Evolutionary conservation across 2,888 invertebrate species (phyloP).

Genomic region (Halictus ligatus): DNA sequence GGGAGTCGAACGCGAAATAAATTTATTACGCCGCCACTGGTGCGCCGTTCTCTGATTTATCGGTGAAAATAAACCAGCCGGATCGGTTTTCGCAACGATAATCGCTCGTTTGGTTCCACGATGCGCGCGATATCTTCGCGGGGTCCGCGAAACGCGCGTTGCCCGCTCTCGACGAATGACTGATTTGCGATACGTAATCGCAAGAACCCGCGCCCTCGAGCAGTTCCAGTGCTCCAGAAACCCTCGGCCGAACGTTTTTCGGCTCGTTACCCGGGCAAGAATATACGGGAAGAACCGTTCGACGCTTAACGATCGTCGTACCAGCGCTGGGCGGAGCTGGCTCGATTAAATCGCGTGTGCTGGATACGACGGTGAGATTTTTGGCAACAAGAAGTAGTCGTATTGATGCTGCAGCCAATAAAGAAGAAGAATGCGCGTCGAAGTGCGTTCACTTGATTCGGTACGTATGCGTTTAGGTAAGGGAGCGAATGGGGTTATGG

Average conservation of each 20-base stretch:
- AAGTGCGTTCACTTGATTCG: neutral
- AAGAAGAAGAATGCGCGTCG: neutral
- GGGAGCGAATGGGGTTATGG: no score
- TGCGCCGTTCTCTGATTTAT: constrained; percentile 44
- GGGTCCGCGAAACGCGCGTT: constrained; percentile 16
- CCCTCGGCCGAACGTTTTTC: constrained; percentile 15
- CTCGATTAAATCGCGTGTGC: constrained; percentile 24
- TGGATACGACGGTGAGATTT: neutral
- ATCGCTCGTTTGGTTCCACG: constrained; percentile 41
- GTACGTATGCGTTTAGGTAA: neutral
- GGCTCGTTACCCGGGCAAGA: constrained; percentile 26
- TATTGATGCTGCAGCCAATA: neutral
- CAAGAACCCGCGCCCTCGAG: constrained; percentile 29
- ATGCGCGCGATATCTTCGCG: constrained; percentile 49
- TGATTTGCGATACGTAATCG: constrained; percentile 59
- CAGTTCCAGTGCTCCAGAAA: constrained; percentile 44
- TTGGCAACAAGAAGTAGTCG: neutral
- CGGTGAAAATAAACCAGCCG: constrained; percentile 36
- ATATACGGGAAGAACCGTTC: constrained; percentile 47
- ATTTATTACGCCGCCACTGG: constrained; percentile 40
- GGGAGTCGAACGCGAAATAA: constrained; percentile 31
- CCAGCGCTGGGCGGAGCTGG: neutral
- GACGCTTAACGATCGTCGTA: constrained; percentile 49
- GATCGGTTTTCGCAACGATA: constrained; percentile 41
- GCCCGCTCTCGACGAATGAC: constrained; percentile 37